phyloP scores from a whole-genome alignment of 2,113 vertebrate genomes.

The Camelus bactrianus region DNA sequence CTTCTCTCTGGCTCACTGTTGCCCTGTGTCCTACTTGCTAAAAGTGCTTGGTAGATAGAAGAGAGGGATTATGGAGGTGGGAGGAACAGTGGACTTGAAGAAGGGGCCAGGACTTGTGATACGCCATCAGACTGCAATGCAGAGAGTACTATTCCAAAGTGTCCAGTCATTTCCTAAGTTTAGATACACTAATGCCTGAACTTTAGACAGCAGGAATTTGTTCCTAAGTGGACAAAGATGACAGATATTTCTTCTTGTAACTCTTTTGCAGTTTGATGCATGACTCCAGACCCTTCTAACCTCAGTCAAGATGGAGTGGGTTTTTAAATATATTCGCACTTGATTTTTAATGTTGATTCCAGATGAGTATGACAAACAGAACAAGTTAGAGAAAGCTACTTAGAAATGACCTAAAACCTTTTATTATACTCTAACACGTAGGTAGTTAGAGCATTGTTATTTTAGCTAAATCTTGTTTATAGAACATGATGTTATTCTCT shows the following conservation, averaged over 20 bases:
- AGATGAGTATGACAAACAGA: not conserved
- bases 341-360: not conserved
- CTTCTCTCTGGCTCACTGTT: not conserved
- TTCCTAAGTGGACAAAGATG: not conserved
- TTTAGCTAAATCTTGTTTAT: not conserved
- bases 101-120: not conserved
- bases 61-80: not conserved
- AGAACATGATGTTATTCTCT: not conserved
- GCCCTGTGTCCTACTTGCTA: not conserved
- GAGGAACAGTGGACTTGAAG: no score
- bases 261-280: not conserved
- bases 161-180: not conserved
- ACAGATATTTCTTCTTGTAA: not conserved
- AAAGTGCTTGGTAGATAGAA: not conserved
- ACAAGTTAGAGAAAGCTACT: not conserved
- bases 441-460: not conserved
- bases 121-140: rapidly evolving
- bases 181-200: not conserved
- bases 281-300: not conserved
- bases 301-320: not conserved
- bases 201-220: not conserved
- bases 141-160: not conserved
- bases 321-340: not conserved
- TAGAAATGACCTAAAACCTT: not conserved
- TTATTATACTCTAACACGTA: not conserved